Percentiles rank a stretch among this genome's conserved stretches.
phyloP scores from a whole-genome alignment of 2,888 invertebrate species.

The Thelaira solivaga region DNA sequence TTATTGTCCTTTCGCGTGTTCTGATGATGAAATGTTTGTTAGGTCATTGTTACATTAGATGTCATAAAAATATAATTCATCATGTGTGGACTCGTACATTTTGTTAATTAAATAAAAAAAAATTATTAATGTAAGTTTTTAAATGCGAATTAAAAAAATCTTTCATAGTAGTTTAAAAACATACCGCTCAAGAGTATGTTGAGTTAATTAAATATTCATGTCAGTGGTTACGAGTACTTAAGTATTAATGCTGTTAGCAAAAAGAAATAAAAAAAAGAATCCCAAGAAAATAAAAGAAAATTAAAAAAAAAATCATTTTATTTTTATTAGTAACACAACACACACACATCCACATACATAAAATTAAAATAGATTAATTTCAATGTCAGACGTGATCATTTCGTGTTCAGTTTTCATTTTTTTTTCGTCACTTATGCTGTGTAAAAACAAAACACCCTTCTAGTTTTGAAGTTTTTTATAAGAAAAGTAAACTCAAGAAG shows the following conservation, averaged over 20 bases:
- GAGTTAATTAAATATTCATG: no score
- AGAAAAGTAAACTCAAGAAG: conserved; percentile 15
- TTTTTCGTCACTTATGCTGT: background rate
- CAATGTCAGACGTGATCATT: conserved; percentile 58
- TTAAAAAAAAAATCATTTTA: background rate
- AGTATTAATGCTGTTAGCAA: background rate
- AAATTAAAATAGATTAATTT: conserved; percentile 59
- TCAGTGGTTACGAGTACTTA: background rate
- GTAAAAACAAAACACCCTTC: conserved; percentile 1
- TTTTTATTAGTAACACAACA: conserved; percentile 2
- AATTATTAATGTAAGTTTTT: no score
- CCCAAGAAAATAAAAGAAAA: conserved; percentile 1
- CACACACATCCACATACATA: no score
- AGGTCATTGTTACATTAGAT: no score
- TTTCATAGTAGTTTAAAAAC: no score
- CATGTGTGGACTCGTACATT: no score
- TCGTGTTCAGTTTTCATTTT: conserved; percentile 18
- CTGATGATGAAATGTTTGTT: no score
- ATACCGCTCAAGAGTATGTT: conserved; percentile 1
- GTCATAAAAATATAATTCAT: no score
- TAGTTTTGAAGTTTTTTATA: background rate
- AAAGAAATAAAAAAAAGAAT: no score
- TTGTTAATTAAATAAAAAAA: no score
- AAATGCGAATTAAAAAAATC: no score
- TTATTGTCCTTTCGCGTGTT: no score